Evolutionary conservation across 1,140 invertebrate species (phyloP).

Genomic region (Aphidius ervi): DNA sequence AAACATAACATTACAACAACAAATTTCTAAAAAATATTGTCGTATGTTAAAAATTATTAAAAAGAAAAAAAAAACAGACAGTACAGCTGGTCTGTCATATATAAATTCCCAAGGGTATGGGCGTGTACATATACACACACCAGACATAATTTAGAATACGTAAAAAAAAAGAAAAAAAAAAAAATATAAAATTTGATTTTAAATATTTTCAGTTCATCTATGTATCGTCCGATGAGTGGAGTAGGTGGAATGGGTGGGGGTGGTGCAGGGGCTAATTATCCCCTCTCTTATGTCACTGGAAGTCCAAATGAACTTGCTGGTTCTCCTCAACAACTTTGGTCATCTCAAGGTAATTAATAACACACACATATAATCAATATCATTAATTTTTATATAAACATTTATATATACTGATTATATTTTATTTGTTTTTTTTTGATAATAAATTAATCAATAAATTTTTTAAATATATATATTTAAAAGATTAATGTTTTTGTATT

Average conservation of each 20-base stretch:
- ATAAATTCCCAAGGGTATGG: conserved; percentile 34
- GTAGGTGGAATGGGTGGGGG: conserved; percentile 15
- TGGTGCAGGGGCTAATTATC: conserved; percentile 30
- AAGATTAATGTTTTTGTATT: too few relatives aligned
- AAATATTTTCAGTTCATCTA: conserved; percentile 35
- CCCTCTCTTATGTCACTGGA: conserved; percentile 34
- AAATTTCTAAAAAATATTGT: not conserved
- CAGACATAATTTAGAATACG: too few relatives aligned
- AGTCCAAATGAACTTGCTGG: conserved; percentile 36
- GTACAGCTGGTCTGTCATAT: not conserved
- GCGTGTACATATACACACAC: conserved; percentile 24
- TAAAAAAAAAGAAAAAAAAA: too few relatives aligned
- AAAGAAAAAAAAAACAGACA: not conserved
- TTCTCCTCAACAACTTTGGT: conserved; percentile 39
- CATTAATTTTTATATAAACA: too few relatives aligned
- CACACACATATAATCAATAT: too few relatives aligned
- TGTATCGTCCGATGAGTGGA: conserved; percentile 40
- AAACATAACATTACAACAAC: too few relatives aligned
- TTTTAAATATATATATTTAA: too few relatives aligned
- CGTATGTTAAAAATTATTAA: conserved; percentile 5
- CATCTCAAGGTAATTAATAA: conserved; percentile 33
- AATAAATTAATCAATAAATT: too few relatives aligned
- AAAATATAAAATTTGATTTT: conserved; percentile 5
- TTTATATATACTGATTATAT: not conserved
- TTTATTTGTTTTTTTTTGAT: not conserved